Evolutionary conservation across 2,113 vertebrate species (phyloP).

Genomic region (Grammomys dolichurus): DNA sequence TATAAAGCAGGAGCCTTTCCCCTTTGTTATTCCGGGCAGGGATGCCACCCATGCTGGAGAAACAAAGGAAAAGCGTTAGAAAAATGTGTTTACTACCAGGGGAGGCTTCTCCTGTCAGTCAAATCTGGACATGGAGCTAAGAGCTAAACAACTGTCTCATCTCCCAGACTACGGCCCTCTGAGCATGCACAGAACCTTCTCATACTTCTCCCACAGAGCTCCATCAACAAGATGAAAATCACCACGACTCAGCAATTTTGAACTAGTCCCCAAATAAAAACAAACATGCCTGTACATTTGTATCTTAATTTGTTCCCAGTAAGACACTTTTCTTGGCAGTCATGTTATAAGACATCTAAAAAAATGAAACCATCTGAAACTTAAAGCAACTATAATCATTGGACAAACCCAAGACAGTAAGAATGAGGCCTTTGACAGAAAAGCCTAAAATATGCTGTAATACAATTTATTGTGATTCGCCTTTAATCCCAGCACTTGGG

Average conservation of each 20-base stretch:
- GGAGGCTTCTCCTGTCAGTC: neutral
- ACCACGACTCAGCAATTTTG: neutral
- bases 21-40: constrained; percentile 93
- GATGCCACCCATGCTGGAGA: constrained; percentile 95
- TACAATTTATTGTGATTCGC: neutral
- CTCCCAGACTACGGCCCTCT: neutral
- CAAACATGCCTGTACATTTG: neutral
- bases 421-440: neutral
- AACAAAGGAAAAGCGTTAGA: constrained; percentile 31
- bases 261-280: neutral
- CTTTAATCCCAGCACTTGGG: too few relatives aligned
- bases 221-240: constrained; percentile 27
- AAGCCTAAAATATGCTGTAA: neutral
- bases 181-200: neutral
- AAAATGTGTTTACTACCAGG: neutral
- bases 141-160: neutral
- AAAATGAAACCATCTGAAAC: neutral
- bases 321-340: constrained; percentile 1
- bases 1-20: constrained; percentile 94
- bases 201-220: neutral
- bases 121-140: neutral
- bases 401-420: neutral
- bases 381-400: neutral
- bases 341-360: neutral
- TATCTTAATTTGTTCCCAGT: neutral